Conservation (phyloP, 2,888 invertebrate genomes). For the Andrena hattorfiana region DNA sequence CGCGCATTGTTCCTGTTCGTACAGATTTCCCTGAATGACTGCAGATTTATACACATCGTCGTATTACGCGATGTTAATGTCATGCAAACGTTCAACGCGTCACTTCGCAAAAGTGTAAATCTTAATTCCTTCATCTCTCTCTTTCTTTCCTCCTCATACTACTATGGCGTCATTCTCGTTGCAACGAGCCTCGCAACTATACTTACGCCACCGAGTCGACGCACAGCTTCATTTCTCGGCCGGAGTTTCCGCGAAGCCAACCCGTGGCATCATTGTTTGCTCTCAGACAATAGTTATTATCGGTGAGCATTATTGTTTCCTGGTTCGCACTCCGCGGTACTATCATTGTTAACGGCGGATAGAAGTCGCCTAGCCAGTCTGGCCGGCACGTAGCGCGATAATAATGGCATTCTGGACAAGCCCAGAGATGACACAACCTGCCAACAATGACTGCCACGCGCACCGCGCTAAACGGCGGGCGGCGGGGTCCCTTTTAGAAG, state of each 20-base stretch:
- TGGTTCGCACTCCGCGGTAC: slow-evolving; percentile 54
- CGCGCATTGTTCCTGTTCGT: not conserved
- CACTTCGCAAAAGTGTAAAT: slow-evolving; percentile 16
- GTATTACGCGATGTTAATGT: not conserved
- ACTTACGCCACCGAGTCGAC: not conserved
- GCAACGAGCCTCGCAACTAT: not conserved
- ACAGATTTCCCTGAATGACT: not conserved
- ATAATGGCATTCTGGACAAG: slow-evolving; percentile 73
- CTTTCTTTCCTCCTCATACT: not conserved
- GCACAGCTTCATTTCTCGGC: slow-evolving; percentile 30
- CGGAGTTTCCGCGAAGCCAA: slow-evolving; percentile 17
- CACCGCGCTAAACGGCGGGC: slow-evolving; percentile 28
- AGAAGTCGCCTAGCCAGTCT: slow-evolving; percentile 27
- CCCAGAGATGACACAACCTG: slow-evolving; percentile 75
- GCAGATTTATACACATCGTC: slow-evolving; percentile 1
- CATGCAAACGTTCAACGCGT: not conserved
- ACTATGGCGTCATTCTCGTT: not conserved
- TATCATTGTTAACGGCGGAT: slow-evolving; percentile 52
- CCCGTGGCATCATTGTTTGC: slow-evolving; percentile 53
- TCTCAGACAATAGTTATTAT: slow-evolving; percentile 59
- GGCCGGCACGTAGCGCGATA: slow-evolving; percentile 28
- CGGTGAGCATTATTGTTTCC: slow-evolving; percentile 64
- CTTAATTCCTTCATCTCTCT: not conserved
- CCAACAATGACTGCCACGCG: slow-evolving; percentile 68
- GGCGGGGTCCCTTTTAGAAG: slow-evolving; percentile 13